Conservation (phyloP, 2,797 vertebrate genomes). For the Enteromius radiatus region DNA sequence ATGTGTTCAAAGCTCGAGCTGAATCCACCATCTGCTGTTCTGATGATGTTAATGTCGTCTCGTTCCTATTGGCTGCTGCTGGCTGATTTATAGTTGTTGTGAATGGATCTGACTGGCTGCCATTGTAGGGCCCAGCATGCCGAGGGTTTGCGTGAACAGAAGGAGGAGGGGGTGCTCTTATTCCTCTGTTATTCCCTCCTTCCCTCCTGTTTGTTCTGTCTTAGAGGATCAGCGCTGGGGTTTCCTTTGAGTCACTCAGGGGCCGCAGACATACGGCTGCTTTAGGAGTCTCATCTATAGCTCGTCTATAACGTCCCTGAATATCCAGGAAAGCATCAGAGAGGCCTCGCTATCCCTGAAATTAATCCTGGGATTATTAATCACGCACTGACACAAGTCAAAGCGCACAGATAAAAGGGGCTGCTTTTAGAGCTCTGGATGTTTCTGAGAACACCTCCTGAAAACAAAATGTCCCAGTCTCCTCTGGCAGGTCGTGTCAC, state of each 20-base stretch:
- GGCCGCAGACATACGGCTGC: conserved; percentile 40
- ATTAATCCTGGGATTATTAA: conserved; percentile 62
- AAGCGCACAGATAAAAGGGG: conserved; percentile 48
- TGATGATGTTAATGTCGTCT: conserved; percentile 59
- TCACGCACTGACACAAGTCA: conserved; percentile 52
- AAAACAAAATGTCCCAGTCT: conserved; percentile 26
- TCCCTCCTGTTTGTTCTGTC: conserved; percentile 47
- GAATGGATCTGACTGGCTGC: conserved; percentile 66
- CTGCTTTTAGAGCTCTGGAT: conserved; percentile 53
- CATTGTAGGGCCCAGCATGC: conserved; percentile 67
- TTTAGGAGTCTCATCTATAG: conserved; percentile 47
- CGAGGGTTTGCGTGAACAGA: conserved; percentile 41
- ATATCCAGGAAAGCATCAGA: conserved; percentile 32
- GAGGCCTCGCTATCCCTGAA: conserved; percentile 53
- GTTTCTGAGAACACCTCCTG: conserved; percentile 40
- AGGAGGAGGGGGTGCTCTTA: conserved; percentile 62
- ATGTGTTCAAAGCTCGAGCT: conserved; percentile 48
- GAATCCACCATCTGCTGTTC: conserved; percentile 55
- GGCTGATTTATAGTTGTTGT: conserved; percentile 60
- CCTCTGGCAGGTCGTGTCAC: background rate
- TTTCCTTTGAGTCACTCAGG: conserved; percentile 51
- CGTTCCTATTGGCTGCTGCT: conserved; percentile 54
- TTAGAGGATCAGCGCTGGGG: conserved; percentile 52
- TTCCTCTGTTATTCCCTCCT: conserved; percentile 71
- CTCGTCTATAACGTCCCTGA: conserved; percentile 14